A percentile compares a stretch with the other conserved stretches of the same genome.
phyloP scores from a whole-genome alignment of 2,113 vertebrate species.

The Lepus europaeus region DNA sequence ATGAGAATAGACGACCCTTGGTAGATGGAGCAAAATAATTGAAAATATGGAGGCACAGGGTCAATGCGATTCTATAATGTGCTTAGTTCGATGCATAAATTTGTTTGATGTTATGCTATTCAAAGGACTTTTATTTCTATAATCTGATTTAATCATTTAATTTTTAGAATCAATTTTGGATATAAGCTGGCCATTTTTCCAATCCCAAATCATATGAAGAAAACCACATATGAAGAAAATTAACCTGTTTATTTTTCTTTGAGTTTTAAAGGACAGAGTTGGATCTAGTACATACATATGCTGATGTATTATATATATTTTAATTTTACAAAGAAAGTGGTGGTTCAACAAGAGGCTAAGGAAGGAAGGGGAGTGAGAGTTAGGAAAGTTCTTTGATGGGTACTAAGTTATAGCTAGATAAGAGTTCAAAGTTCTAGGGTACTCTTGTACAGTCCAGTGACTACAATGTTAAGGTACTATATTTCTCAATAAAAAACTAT shows the following conservation, averaged over 20 bases:
- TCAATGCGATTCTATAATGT: not conserved
- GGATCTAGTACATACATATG: not conserved
- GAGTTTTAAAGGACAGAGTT: not conserved
- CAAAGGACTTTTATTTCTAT: not conserved
- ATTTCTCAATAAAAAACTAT: no score
- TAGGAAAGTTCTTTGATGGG: no score
- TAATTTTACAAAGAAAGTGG: not conserved
- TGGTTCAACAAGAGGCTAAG: no score
- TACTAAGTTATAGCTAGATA: no score
- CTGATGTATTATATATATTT: not conserved
- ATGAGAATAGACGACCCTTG: not conserved
- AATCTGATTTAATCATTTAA: not conserved
- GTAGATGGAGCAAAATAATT: not conserved
- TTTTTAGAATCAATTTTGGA: not conserved
- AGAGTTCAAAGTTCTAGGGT: no score
- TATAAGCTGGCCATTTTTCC: not conserved
- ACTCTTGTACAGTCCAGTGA: no score
- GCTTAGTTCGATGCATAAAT: not conserved
- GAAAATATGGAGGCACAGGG: not conserved
- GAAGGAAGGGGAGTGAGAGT: no score
- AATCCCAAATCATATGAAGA: constrained; percentile 18
- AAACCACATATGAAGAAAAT: constrained; percentile 2
- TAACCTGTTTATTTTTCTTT: not conserved
- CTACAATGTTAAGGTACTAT: no score
- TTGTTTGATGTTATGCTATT: not conserved